Base-by-base conservation (phyloP, 2,888 invertebrate genomes). In the Anorthoa munda region DNA sequence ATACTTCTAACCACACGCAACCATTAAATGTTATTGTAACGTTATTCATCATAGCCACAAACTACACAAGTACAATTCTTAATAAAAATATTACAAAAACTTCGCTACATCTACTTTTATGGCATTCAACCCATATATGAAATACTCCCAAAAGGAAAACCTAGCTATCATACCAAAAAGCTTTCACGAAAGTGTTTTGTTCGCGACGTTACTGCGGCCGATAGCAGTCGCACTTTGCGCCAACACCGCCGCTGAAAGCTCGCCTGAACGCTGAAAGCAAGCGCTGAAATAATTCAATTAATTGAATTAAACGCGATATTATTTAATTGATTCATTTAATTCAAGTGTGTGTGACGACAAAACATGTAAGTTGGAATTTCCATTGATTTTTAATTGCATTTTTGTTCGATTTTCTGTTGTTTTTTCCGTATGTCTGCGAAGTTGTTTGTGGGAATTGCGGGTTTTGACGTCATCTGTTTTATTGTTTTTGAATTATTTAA, bases 161-260 rank as follows among this genome's bases (percentile, higher is more conserved):
- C 11, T 13, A 11, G 26, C 4, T 61, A 53, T 56, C 65, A 67
- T 58, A 61, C 39, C 65, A 72, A 70, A 61, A 82, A 83, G 70
- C 66, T 68, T 45, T 1, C 1, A 17, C 45, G 11, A 84, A 91
- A 80, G 87, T 83, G 66, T 93, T 94, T 79, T 94, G 92, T 86
- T 56, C 87, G 83, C 91, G 94, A 94, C 81, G 66, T 90, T 93
- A 96, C 95, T 96, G 96, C 96, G 94, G 95, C 94, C 94, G 90
- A 87, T 78, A 83, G 89, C 93, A 93, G 92, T 93, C 89, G 87
- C 85, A 92, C 90, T 94, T 94, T 95, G 95, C 95, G 93, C 94
- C 94, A 95, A 91, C 87, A 90, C 86, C 89, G 86, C 84, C 86
- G 85, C 88, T 88, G 91, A 90, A 93, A 91, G 89, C 91, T 87